Base-by-base conservation (phyloP, 2,888 invertebrate species). In the Drosophila mimetica region DNA sequence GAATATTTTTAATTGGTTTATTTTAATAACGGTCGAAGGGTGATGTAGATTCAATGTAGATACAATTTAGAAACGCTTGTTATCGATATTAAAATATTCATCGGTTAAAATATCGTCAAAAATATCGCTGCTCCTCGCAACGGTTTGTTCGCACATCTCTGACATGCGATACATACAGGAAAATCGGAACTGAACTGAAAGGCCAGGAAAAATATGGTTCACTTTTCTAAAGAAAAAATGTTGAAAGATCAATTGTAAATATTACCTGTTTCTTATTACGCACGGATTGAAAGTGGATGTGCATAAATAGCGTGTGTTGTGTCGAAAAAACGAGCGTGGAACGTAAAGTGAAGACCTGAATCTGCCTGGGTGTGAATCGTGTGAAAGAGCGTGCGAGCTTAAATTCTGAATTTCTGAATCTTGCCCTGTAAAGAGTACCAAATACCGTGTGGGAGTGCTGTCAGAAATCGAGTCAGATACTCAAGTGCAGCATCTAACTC, bases 271-370 rank as follows among this genome's bases (percentile, higher is more conserved):
- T 85, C 13, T 76, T 81, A 71, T 81, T 81, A 74, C 85, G 88
- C 78, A 78, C 82, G 81, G 73, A 75, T 87, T 76, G 47, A 81
- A 76, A 86, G 89, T 88, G 87, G 71, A 83, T 83, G 87, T 88
- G 78, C 87, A 83, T 76, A 75, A 22, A 42, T 65, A 54, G 87
- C 70, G 83, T 83, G 87, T 84, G 83, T 88, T 88, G 81, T 65
- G 77, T 64, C 85, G n/a, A 71, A 78, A 75, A 72, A 75, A 58
- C 85, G 59, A 84, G 86, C 76, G 87, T 88, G 81, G 60, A 76
- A 78, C 76, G 69, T 77, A 75, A 87, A 85, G 85, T 86, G 87
- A 76, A 58, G 71, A 65, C 59, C 79, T 28, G 28, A 28, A 8
- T 74, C 65, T 88, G 81, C 79, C 81, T 82, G 83, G 77, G 82